phyloP scores from a whole-genome alignment of 2,888 invertebrate genomes.

The Agrilus cyanescens region DNA sequence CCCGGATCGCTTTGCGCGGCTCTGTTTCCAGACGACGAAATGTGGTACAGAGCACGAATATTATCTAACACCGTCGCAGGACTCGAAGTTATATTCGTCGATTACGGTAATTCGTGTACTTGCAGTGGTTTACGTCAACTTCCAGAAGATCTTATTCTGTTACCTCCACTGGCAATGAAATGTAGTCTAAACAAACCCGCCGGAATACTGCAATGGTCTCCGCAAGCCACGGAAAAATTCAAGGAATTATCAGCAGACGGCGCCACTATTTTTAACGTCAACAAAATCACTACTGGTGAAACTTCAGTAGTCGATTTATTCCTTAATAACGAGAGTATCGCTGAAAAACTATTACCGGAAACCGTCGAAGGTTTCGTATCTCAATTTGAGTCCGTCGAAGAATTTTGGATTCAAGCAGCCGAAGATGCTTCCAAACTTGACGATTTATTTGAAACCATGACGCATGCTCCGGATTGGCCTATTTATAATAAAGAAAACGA shows the following conservation, averaged over 20 bases:
- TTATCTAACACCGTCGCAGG: constrained; percentile 44
- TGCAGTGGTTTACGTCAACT: constrained; percentile 47
- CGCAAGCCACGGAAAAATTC: constrained; percentile 53
- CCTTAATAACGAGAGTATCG: constrained; percentile 49
- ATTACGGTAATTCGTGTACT: constrained; percentile 56
- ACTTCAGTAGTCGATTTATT: constrained; percentile 51
- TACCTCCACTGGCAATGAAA: constrained; percentile 51
- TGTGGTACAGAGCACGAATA: constrained; percentile 56
- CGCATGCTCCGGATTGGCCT: constrained; percentile 31
- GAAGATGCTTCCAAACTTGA: constrained; percentile 44
- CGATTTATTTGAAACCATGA: constrained; percentile 47
- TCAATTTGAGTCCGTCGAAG: constrained; percentile 54
- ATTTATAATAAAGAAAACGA: constrained; percentile 1
- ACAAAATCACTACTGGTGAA: constrained; percentile 54
- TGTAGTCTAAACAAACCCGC: constrained; percentile 44
- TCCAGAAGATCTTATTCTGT: constrained; percentile 45
- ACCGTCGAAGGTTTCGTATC: constrained; percentile 42
- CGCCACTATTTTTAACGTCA: constrained; percentile 55
- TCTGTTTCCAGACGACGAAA: constrained; percentile 50
- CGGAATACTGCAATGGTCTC: constrained; percentile 47
- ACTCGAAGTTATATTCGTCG: constrained; percentile 51
- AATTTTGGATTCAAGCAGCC: constrained; percentile 54
- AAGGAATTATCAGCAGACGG: constrained; percentile 56
- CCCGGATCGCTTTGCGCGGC: constrained; percentile 54
- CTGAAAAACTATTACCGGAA: constrained; percentile 40